A percentile compares a stretch with the other conserved stretches of the same genome.
phyloP scores from a whole-genome alignment of 2,888 invertebrate genomes.

The Callosobruchus maculatus region DNA sequence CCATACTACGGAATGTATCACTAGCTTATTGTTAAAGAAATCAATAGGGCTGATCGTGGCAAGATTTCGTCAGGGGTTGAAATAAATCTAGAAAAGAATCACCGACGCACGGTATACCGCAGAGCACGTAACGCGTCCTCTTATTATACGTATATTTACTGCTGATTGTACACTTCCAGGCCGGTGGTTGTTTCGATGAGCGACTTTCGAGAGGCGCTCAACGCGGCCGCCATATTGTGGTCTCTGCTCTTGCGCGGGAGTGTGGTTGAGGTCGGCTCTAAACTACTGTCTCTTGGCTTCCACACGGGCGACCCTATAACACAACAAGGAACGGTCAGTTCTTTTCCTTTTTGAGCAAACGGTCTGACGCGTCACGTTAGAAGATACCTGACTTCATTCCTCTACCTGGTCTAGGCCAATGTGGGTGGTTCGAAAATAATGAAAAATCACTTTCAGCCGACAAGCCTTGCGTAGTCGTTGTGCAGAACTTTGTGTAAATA shows the following conservation, averaged over 20 bases:
- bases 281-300: constrained; percentile 88
- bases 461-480: too few species aligned
- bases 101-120: background rate
- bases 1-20: too few species aligned
- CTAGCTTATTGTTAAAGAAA: too few species aligned
- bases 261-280: constrained; percentile 58
- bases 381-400: background rate
- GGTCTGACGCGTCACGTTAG: background rate
- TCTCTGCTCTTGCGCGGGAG: constrained; percentile 62
- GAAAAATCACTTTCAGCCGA: too few species aligned
- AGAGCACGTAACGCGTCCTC: background rate
- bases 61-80: background rate
- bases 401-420: too few species aligned
- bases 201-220: constrained; percentile 59
- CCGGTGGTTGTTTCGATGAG: constrained; percentile 52
- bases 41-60: background rate
- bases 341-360: background rate
- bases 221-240: constrained; percentile 50
- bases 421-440: too few species aligned
- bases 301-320: constrained; percentile 96
- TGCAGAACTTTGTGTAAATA: too few species aligned
- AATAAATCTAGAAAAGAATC: background rate
- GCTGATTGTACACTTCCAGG: constrained; percentile 47
- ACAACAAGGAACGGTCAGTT: constrained; percentile 45
- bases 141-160: constrained; percentile 25